Conservation (phyloP, 92 coral and sea anemone species). For the Bergia puertoricense region DNA sequence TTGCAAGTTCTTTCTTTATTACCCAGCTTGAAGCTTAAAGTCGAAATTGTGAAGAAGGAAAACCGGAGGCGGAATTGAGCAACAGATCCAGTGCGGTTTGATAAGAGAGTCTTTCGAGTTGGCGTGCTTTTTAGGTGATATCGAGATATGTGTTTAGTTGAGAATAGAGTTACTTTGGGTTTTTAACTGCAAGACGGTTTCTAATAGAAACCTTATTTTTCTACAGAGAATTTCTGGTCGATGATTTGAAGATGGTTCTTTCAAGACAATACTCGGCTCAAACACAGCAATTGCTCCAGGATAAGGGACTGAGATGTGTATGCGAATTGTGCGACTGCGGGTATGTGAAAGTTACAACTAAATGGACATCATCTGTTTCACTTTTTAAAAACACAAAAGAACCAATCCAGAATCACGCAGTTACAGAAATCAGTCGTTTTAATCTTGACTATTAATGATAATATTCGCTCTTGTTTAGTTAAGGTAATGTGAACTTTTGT, state of each 20-base stretch:
- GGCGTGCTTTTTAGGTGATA: not conserved
- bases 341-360: slow-evolving; percentile 36
- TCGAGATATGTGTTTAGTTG: not conserved
- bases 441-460: not conserved
- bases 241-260: slow-evolving; percentile 49
- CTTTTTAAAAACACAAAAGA: not conserved
- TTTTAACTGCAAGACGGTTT: not conserved
- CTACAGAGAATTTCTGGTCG: slow-evolving; percentile 3
- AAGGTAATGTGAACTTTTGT: not conserved
- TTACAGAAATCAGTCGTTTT: not conserved
- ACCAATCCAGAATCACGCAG: not conserved
- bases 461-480: not conserved
- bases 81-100: not conserved
- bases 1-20: not conserved
- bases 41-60: not conserved
- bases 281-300: slow-evolving; percentile 75
- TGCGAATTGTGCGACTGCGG: slow-evolving; percentile 98
- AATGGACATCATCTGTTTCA: not conserved
- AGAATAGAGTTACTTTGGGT: not conserved
- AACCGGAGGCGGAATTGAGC: too few species aligned
- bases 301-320: slow-evolving; percentile 87
- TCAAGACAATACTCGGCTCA: slow-evolving; percentile 80
- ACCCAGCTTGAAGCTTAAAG: not conserved
- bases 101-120: not conserved
- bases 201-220: not conserved